These are phyloP conservation scores for Dasypolia templi DNA, from an alignment of 2,888 invertebrate species.

Conservation along the genomic window DNA sequence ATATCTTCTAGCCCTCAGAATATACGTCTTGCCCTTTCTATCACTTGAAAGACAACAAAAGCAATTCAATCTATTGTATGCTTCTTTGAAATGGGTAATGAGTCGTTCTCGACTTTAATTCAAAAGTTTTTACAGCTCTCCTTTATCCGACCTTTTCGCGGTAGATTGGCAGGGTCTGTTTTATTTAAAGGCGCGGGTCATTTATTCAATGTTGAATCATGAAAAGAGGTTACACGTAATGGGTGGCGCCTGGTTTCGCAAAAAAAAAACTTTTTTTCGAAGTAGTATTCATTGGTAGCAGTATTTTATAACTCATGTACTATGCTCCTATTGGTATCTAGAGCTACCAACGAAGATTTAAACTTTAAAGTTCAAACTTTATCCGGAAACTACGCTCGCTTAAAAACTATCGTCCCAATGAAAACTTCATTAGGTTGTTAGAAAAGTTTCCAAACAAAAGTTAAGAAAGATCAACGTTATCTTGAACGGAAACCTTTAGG, in stretches of 20 bases:
- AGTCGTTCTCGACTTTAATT: slow-evolving; percentile 54
- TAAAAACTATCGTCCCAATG: slow-evolving; percentile 42
- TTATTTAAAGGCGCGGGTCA: slow-evolving; percentile 51
- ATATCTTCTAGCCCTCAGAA: neutral
- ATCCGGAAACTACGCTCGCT: slow-evolving; percentile 1
- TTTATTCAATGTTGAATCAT: slow-evolving; percentile 51
- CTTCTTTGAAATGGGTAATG: slow-evolving; percentile 48
- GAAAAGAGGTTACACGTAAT: slow-evolving; percentile 41
- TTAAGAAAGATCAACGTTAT: slow-evolving; percentile 49
- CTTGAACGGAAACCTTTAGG: slow-evolving; percentile 39
- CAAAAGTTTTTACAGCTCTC: slow-evolving; percentile 56
- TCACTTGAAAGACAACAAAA: slow-evolving; percentile 26
- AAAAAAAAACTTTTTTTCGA: slow-evolving; percentile 28
- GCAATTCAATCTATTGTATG: slow-evolving; percentile 30
- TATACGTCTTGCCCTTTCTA: neutral
- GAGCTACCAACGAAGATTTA: neutral
- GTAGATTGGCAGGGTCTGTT: slow-evolving; percentile 55
- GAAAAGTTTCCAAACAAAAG: slow-evolving; percentile 37
- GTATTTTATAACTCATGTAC: slow-evolving; percentile 5
- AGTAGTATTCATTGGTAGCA: slow-evolving; percentile 20
- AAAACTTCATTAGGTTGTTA: slow-evolving; percentile 46
- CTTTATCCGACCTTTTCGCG: slow-evolving; percentile 45
- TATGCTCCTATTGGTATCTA: neutral
- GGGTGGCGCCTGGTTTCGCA: slow-evolving; percentile 33
- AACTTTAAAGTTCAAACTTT: slow-evolving; percentile 24